Evolutionary conservation across 1,140 invertebrate genomes (phyloP).

Genomic region (Calycopis cecrops): DNA sequence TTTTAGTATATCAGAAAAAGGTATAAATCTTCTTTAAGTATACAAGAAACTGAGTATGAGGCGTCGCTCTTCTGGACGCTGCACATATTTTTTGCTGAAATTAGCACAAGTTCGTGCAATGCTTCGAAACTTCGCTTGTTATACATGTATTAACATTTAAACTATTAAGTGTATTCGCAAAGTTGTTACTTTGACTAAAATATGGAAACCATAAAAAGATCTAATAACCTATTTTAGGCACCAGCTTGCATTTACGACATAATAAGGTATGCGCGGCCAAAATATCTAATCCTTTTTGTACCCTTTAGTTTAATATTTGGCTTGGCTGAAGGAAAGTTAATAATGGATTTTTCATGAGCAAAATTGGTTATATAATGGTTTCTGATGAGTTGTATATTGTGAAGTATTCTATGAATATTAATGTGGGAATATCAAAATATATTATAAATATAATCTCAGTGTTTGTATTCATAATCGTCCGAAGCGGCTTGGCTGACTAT

Average conservation of each 20-base stretch:
- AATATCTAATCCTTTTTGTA: conserved; percentile 10
- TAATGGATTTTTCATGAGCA: conserved; percentile 1
- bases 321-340: not conserved
- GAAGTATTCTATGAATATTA: no score
- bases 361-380: not conserved
- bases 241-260: conserved; percentile 5
- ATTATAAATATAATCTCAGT: no score
- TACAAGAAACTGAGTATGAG: not conserved
- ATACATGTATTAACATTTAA: conserved; percentile 7
- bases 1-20: not conserved
- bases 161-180: conserved; percentile 8
- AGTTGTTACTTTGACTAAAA: conserved; percentile 2
- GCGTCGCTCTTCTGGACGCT: not conserved
- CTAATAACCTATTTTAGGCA: conserved; percentile 10
- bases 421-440: no score
- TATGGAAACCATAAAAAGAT: conserved; percentile 10
- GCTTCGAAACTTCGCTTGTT: not conserved
- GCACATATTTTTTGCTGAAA: not conserved
- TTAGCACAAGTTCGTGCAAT: not conserved
- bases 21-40: not conserved
- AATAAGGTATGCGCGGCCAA: conserved; percentile 9
- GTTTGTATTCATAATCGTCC: no score
- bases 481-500: no score
- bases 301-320: conserved; percentile 11
- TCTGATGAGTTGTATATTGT: no score